phyloP scores from a whole-genome alignment of 2,113 vertebrate species.

The Urocynchramus pylzowi region DNA sequence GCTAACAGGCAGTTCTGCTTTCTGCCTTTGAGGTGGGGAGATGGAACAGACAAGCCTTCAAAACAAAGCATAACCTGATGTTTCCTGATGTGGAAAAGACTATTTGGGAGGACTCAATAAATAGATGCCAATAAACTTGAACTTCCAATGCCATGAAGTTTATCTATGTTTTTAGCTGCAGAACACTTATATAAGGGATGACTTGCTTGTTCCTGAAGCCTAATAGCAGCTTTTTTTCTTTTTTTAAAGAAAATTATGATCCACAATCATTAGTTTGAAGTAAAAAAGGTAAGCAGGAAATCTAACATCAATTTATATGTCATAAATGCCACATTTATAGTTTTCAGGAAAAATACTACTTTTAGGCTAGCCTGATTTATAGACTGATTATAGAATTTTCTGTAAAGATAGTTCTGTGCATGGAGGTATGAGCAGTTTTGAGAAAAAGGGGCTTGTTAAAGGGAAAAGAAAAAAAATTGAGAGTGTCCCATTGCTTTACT shows the following conservation, averaged over 20 bases:
- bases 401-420: neutral
- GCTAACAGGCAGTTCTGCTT: neutral
- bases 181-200: neutral
- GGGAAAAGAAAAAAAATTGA: no score
- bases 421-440: neutral
- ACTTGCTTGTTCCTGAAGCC: neutral
- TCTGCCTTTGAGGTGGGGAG: neutral
- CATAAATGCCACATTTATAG: neutral
- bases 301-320: neutral
- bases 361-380: neutral
- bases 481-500: neutral
- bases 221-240: neutral
- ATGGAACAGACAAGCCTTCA: neutral
- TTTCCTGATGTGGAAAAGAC: neutral
- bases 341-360: neutral
- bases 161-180: neutral
- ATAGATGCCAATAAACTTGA: neutral
- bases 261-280: neutral
- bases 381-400: neutral
- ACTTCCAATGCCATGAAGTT: neutral
- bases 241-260: neutral
- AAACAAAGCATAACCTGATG: neutral
- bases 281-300: neutral
- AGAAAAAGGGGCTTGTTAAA: neutral
- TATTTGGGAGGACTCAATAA: neutral